Conservation (phyloP, 1,140 invertebrate genomes). For the Bactericera cockerelli region DNA sequence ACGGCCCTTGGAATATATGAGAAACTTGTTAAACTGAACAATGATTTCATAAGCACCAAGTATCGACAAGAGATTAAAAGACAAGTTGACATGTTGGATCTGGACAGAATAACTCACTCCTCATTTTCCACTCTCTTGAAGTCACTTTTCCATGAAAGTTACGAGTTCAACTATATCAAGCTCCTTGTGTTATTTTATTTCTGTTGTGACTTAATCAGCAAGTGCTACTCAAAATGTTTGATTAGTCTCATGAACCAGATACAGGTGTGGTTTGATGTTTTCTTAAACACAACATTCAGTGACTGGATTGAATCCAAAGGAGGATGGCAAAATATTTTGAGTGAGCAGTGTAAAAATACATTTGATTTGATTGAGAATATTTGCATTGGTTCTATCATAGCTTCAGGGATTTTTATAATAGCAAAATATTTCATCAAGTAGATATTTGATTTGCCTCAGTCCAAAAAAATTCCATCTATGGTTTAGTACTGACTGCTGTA, state of each 20-base stretch:
- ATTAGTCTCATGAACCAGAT: neutral
- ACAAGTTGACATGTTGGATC: neutral
- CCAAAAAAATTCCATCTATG: too few species aligned
- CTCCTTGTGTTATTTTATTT: conserved; percentile 9
- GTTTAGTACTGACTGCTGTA: too few species aligned
- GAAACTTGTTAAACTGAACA: neutral
- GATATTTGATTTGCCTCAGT: too few species aligned
- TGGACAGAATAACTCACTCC: neutral
- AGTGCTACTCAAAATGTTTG: neutral
- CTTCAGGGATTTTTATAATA: neutral
- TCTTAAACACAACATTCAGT: neutral
- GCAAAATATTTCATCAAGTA: conserved; percentile 1
- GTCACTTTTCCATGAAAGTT: neutral
- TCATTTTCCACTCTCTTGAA: neutral
- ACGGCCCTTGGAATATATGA: neutral
- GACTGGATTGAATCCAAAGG: neutral
- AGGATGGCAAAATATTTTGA: neutral
- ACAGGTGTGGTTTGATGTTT: neutral
- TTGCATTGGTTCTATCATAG: neutral
- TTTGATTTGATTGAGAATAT: conserved; percentile 2
- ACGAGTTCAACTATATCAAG: neutral
- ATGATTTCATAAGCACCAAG: neutral
- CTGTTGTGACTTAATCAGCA: neutral
- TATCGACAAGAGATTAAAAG: neutral
- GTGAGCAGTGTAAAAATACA: neutral